A percentile compares a stretch with the other conserved stretches of the same genome.
These are phyloP conservation scores for Drosophila pachea DNA, from an alignment of 1,140 invertebrate species.

Conservation along the genomic window DNA sequence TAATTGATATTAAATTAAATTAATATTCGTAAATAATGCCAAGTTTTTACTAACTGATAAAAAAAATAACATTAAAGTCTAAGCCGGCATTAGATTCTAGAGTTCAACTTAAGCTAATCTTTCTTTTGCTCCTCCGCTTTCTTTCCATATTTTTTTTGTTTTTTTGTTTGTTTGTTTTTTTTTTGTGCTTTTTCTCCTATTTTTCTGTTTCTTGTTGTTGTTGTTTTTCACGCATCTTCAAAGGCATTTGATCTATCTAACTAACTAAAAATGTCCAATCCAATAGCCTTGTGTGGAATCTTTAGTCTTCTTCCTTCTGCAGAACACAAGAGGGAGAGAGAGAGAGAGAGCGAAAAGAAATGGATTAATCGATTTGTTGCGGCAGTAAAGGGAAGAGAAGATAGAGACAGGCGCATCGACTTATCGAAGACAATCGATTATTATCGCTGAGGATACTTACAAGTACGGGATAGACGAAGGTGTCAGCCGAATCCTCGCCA, in stretches of 20 bases:
- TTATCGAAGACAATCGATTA: background rate
- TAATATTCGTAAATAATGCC: constrained; percentile 54
- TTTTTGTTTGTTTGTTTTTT: constrained; percentile 33
- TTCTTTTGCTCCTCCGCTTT: constrained; percentile 22
- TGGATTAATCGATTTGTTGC: background rate
- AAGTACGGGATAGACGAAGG: constrained; percentile 88
- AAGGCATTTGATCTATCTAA: constrained; percentile 77
- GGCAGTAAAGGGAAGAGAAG: too few relatives aligned
- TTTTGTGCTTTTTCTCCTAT: constrained; percentile 34
- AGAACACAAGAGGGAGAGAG: constrained; percentile 3
- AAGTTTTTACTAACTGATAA: constrained; percentile 10
- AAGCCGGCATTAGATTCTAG: constrained; percentile 74
- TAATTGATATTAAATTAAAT: constrained; percentile 14
- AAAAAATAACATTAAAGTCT: constrained; percentile 56
- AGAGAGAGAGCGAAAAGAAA: background rate
- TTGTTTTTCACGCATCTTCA: constrained; percentile 68
- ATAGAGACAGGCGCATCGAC: background rate
- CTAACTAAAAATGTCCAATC: constrained; percentile 71
- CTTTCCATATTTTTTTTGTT: constrained; percentile 13
- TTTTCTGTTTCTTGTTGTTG: constrained; percentile 42
- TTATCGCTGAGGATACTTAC: constrained; percentile 78
- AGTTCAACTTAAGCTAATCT: constrained; percentile 49
- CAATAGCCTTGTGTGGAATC: constrained; percentile 65
- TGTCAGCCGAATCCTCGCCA: constrained; percentile 83
- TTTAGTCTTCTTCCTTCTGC: constrained; percentile 68